These are phyloP conservation scores for Thaleichthys pacificus DNA, from an alignment of 2,797 vertebrate species.

Conservation along the genomic window DNA sequence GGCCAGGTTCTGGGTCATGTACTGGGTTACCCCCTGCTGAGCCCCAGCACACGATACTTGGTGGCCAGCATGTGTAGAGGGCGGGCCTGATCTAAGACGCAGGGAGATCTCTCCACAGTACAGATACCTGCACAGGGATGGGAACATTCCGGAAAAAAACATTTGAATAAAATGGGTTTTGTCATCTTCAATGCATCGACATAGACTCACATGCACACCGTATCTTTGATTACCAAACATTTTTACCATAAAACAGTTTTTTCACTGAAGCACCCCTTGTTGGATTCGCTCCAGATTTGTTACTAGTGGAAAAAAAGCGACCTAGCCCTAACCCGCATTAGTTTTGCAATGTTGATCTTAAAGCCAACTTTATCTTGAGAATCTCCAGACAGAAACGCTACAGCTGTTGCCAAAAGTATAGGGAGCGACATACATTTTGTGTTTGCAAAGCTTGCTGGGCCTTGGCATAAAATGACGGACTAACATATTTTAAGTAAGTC, in stretches of 20 bases:
- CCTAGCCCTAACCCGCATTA: neutral
- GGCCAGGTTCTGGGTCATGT: constrained; percentile 88
- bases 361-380: neutral
- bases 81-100: constrained; percentile 84
- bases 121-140: constrained; percentile 79
- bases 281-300: neutral
- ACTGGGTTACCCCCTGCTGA: constrained; percentile 86
- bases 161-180: too few species aligned
- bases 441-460: too few species aligned
- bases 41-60: constrained; percentile 81
- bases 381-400: neutral
- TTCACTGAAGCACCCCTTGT: neutral
- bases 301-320: neutral
- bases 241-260: neutral
- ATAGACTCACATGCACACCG: too few species aligned
- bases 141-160: neutral
- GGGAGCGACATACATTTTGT: too few species aligned
- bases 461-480: too few species aligned
- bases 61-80: constrained; percentile 87
- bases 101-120: constrained; percentile 89
- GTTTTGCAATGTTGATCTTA: neutral
- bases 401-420: too few species aligned
- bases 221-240: neutral
- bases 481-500: too few species aligned
- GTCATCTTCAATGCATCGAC: too few species aligned